These are phyloP conservation scores for Ganaspis brasiliensis DNA, from an alignment of 2,888 invertebrate genomes.

Conservation along the genomic window DNA sequence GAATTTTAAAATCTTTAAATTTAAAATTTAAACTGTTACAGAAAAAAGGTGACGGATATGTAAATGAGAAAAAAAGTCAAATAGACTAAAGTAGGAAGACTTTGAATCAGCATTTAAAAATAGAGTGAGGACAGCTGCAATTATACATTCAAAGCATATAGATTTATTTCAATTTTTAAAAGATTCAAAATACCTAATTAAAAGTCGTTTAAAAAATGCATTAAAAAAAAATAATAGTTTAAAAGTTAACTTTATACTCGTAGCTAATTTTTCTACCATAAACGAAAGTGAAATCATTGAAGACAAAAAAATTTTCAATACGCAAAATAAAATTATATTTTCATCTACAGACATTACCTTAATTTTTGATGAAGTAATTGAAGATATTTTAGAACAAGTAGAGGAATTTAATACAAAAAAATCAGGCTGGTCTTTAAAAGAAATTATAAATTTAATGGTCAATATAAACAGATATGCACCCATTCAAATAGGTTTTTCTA, in stretches of 20 bases:
- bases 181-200: background rate
- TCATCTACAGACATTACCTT: background rate
- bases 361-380: conserved; percentile 7
- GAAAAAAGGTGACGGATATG: background rate
- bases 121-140: background rate
- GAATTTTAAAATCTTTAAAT: background rate
- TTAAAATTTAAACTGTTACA: background rate
- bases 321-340: background rate
- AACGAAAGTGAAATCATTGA: conserved; percentile 1
- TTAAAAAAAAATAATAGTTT: background rate
- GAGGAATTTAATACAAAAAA: background rate
- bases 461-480: too few relatives aligned
- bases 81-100: background rate
- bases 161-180: background rate
- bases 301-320: background rate
- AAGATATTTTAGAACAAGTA: background rate
- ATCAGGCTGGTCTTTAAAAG: background rate
- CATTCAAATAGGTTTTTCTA: too few relatives aligned
- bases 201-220: conserved; percentile 10
- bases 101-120: conserved; percentile 1
- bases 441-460: too few relatives aligned
- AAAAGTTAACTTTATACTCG: too few relatives aligned
- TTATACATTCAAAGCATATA: background rate
- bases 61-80: background rate
- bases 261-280: too few relatives aligned